Conservation (phyloP, 1,140 invertebrate species). For the Cephus cinctus region DNA sequence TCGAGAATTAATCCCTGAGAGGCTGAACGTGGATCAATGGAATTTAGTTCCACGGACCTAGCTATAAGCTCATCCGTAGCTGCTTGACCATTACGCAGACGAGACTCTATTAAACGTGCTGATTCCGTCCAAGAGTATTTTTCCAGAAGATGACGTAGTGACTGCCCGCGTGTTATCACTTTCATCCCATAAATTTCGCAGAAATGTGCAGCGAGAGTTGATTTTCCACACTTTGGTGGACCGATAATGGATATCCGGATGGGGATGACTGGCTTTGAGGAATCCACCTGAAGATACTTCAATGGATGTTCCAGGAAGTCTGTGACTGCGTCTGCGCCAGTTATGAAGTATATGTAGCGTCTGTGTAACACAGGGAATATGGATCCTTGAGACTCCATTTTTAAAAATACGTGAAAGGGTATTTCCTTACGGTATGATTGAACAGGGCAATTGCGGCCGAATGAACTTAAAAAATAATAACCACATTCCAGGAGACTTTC, state of each 20-base stretch:
- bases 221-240: conserved; percentile 83
- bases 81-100: conserved; percentile 44
- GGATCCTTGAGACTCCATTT: conserved; percentile 43
- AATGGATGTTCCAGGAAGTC: conserved; percentile 57
- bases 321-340: conserved; percentile 46
- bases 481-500: conserved; percentile 56
- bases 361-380: conserved; percentile 58
- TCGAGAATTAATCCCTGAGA: conserved; percentile 60
- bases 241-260: conserved; percentile 77
- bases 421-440: conserved; percentile 52
- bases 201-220: conserved; percentile 61
- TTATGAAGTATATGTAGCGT: conserved; percentile 61
- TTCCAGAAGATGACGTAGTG: conserved; percentile 52
- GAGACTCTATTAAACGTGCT: conserved; percentile 38
- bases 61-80: conserved; percentile 46
- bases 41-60: conserved; percentile 53
- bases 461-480: conserved; percentile 61
- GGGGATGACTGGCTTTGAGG: conserved; percentile 52
- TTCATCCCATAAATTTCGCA: conserved; percentile 54
- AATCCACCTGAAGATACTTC: conserved; percentile 54
- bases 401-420: conserved; percentile 54
- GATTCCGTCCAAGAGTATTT: conserved; percentile 53
- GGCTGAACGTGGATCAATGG: conserved; percentile 46
- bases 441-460: conserved; percentile 61
- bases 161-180: conserved; percentile 53